Percentiles rank a stretch among this genome's conserved stretches.
phyloP scores from a whole-genome alignment of 1,140 invertebrate genomes.

The Hyposmocoma kahamanoa region DNA sequence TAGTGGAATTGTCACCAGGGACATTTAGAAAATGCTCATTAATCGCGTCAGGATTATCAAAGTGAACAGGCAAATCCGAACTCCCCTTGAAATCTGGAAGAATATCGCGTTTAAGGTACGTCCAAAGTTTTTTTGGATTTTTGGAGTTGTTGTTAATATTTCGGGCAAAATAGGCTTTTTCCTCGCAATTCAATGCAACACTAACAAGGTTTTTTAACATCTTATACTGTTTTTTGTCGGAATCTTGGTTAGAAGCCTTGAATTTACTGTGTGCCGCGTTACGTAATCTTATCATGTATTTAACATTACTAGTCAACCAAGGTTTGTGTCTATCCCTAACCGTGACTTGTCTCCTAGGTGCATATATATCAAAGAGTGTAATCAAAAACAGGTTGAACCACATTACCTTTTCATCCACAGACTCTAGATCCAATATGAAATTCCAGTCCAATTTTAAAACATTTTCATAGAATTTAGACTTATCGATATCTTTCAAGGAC shows the following conservation, averaged over 20 bases:
- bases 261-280: background rate
- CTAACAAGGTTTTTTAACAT: background rate
- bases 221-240: background rate
- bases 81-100: background rate
- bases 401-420: background rate
- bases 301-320: background rate
- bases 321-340: background rate
- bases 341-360: background rate
- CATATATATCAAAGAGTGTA: background rate
- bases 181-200: background rate
- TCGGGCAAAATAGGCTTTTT: background rate
- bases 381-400: background rate
- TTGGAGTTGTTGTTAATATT: background rate
- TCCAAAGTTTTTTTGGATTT: background rate
- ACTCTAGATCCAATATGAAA: background rate
- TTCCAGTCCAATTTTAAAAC: background rate
- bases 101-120: background rate
- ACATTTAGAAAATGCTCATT: background rate
- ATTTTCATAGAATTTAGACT: background rate
- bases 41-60: background rate
- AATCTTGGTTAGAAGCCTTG: background rate
- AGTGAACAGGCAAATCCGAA: background rate
- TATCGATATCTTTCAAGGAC: background rate
- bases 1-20: background rate
- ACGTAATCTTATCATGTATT: background rate